A percentile compares a stretch with the other conserved stretches of the same genome.
phyloP scores from a whole-genome alignment of 2,888 invertebrate genomes.

The Rhodophaea formosa region DNA sequence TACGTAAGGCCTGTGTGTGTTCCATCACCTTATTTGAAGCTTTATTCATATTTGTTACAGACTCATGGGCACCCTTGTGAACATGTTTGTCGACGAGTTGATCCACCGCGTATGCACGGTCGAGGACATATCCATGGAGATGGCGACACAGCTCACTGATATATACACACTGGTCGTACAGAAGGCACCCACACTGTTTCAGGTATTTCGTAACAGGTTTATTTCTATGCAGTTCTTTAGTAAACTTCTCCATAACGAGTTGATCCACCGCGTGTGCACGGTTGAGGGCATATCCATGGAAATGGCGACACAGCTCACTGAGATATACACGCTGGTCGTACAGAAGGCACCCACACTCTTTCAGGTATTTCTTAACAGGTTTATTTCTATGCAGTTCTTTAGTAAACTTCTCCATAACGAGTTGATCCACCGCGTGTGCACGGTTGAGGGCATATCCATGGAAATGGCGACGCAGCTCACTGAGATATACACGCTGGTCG shows the following conservation, averaged over 20 bases:
- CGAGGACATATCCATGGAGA: constrained; percentile 93
- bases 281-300: constrained; percentile 94
- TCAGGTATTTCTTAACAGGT: constrained; percentile 81
- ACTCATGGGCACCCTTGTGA: constrained; percentile 82
- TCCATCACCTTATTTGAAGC: too few species aligned
- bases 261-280: constrained; percentile 84
- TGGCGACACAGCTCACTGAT: constrained; percentile 89
- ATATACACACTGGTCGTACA: constrained; percentile 87
- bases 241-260: too few species aligned
- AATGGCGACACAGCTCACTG: constrained; percentile 89
- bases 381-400: too few species aligned
- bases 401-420: too few species aligned
- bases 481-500: constrained; percentile 86
- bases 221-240: too few species aligned
- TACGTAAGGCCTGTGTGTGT: too few species aligned
- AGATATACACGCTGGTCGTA: constrained; percentile 86
- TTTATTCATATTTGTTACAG: constrained; percentile 46
- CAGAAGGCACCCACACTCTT: constrained; percentile 88
- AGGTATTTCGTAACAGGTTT: too few species aligned
- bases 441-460: constrained; percentile 92
- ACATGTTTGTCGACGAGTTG: constrained; percentile 85
- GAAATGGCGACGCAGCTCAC: constrained; percentile 90
- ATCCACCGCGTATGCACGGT: constrained; percentile 84
- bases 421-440: constrained; percentile 84
- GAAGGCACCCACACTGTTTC: constrained; percentile 87